Base-by-base conservation (phyloP, 2,888 invertebrate species). In the Dichetophora obliterata region DNA sequence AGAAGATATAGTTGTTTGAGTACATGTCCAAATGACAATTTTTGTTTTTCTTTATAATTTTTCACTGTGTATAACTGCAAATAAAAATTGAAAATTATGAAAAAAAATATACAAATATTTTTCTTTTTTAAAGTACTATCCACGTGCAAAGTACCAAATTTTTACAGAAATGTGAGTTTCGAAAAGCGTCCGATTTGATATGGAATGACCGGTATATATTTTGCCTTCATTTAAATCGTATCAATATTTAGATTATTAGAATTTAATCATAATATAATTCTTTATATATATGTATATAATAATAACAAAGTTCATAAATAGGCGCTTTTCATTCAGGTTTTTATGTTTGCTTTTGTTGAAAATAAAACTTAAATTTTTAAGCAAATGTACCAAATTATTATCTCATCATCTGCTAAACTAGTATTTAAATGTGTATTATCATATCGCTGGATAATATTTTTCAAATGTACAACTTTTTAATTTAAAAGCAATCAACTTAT, bases 301-400 rank as follows among this genome's bases (percentile, higher is more conserved):
- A 73, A 73, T 73, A 63, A 73, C 73, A 76, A 76, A 76, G 70
- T 76, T 65, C 76, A 76, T 76, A 63, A 71, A 76, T 76, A 76
- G 71, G 76, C 76, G 76, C 71, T 76, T 74, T 76, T 63, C 50
- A 73, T 73, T 73, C 61, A 73, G 63, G 65, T 50, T 16, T 50
- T 63, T 59, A 57, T 50, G 50, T 73, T 63, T 59, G 59, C 31
- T 48, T 50, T 48, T 50, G 16, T 31, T 52, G 50, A 50, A 19
- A 63, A 27, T 16, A 63, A 50, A 27, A 24, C 24, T 31, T 27
- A 43, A 27, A 43, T 22, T 19, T 11, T 71, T 22, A 71, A 37
- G 16, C 14, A 34, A 71, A 71, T 19, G 59, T 71, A 24, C n/a
- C 57, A 71, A 34, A 34, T 24, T 19, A 66, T n/a, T 69, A 57